Percentiles rank a stretch among this genome's conserved stretches.
phyloP scores from a whole-genome alignment of 2,113 vertebrate genomes.

The Australoheros scitulus region DNA sequence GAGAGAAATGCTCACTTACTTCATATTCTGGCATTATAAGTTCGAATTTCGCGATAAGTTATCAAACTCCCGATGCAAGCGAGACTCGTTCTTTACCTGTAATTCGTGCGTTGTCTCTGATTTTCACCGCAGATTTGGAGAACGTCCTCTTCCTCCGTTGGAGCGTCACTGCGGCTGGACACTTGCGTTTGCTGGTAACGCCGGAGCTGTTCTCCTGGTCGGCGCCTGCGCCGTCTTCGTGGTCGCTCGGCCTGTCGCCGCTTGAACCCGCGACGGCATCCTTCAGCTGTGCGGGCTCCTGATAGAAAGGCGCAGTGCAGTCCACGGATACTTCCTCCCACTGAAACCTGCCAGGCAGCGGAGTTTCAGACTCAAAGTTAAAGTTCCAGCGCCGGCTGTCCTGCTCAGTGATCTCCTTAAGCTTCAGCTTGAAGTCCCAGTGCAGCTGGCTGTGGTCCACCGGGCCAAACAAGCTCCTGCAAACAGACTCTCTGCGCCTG shows the following conservation, averaged over 20 bases:
- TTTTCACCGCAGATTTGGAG: neutral
- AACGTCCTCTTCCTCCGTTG: slow-evolving; percentile 53
- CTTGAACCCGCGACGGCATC: neutral
- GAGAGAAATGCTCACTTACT: neutral
- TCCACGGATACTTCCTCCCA: slow-evolving; percentile 81
- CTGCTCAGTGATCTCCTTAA: slow-evolving; percentile 83
- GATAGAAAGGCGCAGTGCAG: slow-evolving; percentile 78
- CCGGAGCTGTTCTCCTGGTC: slow-evolving; percentile 81
- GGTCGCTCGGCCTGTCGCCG: neutral
- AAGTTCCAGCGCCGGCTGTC: slow-evolving; percentile 90
- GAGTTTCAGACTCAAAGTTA: slow-evolving; percentile 85
- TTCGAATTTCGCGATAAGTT: fast-evolving
- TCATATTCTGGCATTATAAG: fast-evolving
- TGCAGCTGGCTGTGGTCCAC: slow-evolving; percentile 87
- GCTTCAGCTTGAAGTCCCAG: slow-evolving; percentile 78
- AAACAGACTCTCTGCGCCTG: slow-evolving; percentile 54
- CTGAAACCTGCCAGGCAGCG: slow-evolving; percentile 81
- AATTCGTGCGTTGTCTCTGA: slow-evolving; percentile 63
- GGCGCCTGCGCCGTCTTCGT: slow-evolving; percentile 1
- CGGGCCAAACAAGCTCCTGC: slow-evolving; percentile 88
- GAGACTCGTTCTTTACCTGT: slow-evolving; percentile 75
- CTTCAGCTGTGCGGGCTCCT: slow-evolving; percentile 59
- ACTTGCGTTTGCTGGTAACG: slow-evolving; percentile 61
- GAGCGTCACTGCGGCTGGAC: slow-evolving; percentile 46
- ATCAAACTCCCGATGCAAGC: no score